phyloP scores from a whole-genome alignment of 2,888 invertebrate genomes.

The Euplagia quadripunctaria region DNA sequence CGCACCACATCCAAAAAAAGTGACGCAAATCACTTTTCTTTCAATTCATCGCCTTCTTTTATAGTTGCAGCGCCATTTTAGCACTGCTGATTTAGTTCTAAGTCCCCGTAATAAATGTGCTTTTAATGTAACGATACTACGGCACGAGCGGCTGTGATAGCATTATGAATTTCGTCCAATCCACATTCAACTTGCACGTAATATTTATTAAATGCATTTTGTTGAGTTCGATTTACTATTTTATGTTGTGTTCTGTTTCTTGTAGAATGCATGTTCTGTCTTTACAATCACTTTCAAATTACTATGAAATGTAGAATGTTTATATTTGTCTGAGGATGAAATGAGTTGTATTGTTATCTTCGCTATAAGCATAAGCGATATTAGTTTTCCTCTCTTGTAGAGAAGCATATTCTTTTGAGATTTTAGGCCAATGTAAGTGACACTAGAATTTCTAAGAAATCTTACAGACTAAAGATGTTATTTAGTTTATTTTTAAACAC shows the following conservation, averaged over 20 bases:
- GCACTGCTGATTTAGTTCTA: slow-evolving; percentile 72
- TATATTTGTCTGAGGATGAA: background rate
- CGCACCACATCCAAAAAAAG: no score
- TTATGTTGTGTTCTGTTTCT: slow-evolving; percentile 17
- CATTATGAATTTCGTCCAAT: slow-evolving; percentile 75
- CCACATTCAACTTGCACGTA: slow-evolving; percentile 54
- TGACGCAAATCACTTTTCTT: no score
- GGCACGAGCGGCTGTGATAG: slow-evolving; percentile 76
- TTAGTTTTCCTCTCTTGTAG: no score
- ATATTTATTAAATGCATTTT: slow-evolving; percentile 52
- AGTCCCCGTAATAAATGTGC: slow-evolving; percentile 83
- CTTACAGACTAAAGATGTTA: no score
- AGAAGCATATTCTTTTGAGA: no score
- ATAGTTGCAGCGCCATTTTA: slow-evolving; percentile 69
- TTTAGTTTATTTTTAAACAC: no score
- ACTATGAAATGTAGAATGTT: background rate
- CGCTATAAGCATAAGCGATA: no score
- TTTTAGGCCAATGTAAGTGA: no score
- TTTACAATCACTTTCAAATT: background rate
- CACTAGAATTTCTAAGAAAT: no score
- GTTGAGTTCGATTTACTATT: slow-evolving; percentile 25
- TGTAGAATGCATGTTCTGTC: background rate
- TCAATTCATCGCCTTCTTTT: background rate
- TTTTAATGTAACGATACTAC: slow-evolving; percentile 81
- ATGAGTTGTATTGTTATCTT: no score